phyloP scores from a whole-genome alignment of 2,888 invertebrate genomes.

The Mycalesis mineus region DNA sequence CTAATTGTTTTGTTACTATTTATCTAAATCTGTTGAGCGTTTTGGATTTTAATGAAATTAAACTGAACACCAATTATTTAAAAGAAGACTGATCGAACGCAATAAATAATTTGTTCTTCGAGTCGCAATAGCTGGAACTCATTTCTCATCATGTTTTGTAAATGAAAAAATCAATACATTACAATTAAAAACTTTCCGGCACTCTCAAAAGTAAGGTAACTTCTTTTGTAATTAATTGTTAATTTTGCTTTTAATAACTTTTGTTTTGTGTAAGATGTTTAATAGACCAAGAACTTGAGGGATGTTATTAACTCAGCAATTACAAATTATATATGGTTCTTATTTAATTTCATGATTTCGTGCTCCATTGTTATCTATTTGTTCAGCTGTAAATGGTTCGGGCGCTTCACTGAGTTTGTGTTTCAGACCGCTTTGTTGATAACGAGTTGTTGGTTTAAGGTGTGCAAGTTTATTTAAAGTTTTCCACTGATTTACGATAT shows the following conservation, averaged over 20 bases:
- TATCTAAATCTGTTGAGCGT: too few species aligned
- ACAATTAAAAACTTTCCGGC: neutral
- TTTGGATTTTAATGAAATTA: too few species aligned
- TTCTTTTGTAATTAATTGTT: constrained; percentile 18
- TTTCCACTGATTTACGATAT: neutral
- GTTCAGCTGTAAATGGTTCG: constrained; percentile 13
- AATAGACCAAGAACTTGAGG: constrained; percentile 19
- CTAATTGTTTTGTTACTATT: too few species aligned
- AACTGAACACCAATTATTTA: too few species aligned
- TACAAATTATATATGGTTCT: constrained; percentile 7
- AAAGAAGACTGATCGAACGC: too few species aligned
- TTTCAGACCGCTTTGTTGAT: constrained; percentile 13
- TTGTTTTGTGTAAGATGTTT: constrained; percentile 18
- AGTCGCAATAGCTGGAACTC: too few species aligned
- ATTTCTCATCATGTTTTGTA: too few species aligned
- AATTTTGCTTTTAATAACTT: constrained; percentile 20
- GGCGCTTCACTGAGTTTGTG: constrained; percentile 1
- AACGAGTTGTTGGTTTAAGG: constrained; percentile 8
- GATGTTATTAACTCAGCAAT: constrained; percentile 7
- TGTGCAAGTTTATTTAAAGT: constrained; percentile 7
- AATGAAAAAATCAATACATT: neutral
- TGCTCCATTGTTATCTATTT: constrained; percentile 15
- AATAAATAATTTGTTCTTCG: too few species aligned
- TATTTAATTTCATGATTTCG: constrained; percentile 17
- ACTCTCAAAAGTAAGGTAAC: neutral